Base-by-base conservation (phyloP, 2,888 invertebrate species). In the Reticulitermes lucifugus region DNA sequence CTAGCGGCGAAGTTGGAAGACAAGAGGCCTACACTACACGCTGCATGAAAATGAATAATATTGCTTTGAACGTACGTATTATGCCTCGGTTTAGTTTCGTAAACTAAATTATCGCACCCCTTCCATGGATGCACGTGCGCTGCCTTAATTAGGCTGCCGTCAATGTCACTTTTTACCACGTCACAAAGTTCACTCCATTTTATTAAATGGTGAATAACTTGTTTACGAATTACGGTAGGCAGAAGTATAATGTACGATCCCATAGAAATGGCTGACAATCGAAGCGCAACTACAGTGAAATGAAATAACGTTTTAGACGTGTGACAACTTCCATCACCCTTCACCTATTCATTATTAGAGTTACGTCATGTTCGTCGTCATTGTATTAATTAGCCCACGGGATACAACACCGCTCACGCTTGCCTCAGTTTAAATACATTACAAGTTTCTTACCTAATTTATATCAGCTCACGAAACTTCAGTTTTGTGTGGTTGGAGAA, bases 91-190 rank as follows among this genome's bases (percentile, higher is more conserved):
- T 70, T 70, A 14, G 29, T 14, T 9, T 25, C 70, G 9, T 22
- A 71, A 73, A 73, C 73, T 73, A 41, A 73, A 73, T 73, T 73
- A 73, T 29, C 73, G 41, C 14, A 14, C 18, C 18, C 25, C 73
- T 35, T 29, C 41, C 14, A 1, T 9, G 70, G 14, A 70, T 70
- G 10, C 41, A 73, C 73, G 73, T 35, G 35, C 70, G 18, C 10
- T 29, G 14, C 73, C 35, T 73, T 73, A 73, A 73, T 73, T 73
- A 73, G 73, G 41, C 73, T 18, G 41, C 35, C 41, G 9, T 73
- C 73, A 73, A 10, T 73, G 41, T 73, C 73, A 35, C 73, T 73
- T 73, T 73, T 73, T 41, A 18, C 41, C 70, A 35, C 41, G 73
- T 41, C 41, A 73, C 29, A 73, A 73, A 73, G 41, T 73, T 73